These are phyloP conservation scores for Sibirionetta formosa DNA, from an alignment of 2,797 vertebrate species.

Conservation along the genomic window DNA sequence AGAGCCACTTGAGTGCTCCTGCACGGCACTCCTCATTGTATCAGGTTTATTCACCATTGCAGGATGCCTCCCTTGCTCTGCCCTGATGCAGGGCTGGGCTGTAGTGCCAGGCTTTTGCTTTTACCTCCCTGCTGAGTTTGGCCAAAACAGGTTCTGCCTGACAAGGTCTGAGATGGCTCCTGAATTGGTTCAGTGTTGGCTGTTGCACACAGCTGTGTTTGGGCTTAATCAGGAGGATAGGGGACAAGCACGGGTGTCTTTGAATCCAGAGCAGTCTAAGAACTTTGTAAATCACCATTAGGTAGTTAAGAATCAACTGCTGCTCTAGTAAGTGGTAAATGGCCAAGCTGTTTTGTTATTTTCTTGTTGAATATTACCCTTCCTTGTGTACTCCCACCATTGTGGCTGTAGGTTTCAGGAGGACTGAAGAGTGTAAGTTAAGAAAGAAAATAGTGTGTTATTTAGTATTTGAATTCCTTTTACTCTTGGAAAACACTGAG, in stretches of 20 bases:
- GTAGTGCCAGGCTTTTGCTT: fast-evolving
- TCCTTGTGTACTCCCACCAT: not conserved
- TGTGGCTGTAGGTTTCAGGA: not conserved
- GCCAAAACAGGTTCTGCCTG: not conserved
- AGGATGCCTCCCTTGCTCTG: fast-evolving
- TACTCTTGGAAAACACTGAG: not conserved
- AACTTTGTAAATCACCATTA: fast-evolving
- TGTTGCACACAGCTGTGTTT: not conserved
- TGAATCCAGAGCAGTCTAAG: not conserved
- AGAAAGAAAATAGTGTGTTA: not conserved
- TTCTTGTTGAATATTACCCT: not conserved
- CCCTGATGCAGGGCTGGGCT: not conserved
- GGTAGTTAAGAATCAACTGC: not conserved
- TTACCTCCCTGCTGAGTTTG: fast-evolving
- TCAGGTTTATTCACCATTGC: not conserved
- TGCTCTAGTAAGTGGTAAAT: not conserved
- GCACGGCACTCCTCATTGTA: fast-evolving
- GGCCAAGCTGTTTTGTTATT: not conserved
- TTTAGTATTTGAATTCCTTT: not conserved
- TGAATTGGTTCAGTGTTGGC: fast-evolving
- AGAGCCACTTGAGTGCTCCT: not conserved
- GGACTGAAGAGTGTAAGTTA: not conserved
- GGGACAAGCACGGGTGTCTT: not conserved
- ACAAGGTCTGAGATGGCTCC: not conserved
- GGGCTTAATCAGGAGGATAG: fast-evolving